phyloP scores from a whole-genome alignment of 2,113 vertebrate genomes.

The Vulpes lagopus region DNA sequence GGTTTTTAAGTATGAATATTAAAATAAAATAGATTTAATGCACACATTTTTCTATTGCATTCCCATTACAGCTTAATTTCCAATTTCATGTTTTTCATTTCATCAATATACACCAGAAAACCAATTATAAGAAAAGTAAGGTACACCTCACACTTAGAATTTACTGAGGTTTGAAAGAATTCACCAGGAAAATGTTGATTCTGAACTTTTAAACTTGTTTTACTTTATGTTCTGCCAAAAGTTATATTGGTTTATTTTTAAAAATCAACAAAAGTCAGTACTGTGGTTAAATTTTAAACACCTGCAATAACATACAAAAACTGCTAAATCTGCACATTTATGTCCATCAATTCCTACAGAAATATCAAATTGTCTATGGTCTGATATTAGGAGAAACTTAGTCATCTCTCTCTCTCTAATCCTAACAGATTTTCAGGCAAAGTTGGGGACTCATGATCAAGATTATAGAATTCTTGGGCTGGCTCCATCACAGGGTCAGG shows the following conservation, averaged over 20 bases:
- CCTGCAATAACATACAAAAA: slow-evolving; percentile 69
- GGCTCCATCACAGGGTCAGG: background rate
- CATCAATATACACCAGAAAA: background rate
- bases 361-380: slow-evolving; percentile 40
- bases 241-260: slow-evolving; percentile 25
- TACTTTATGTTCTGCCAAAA: slow-evolving; percentile 66
- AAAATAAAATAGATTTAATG: slow-evolving; percentile 50
- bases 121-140: slow-evolving; percentile 50
- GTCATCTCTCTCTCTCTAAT: background rate
- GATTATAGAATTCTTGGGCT: background rate
- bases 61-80: slow-evolving; percentile 26
- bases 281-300: slow-evolving; percentile 66
- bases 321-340: background rate
- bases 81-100: slow-evolving; percentile 25
- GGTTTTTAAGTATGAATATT: slow-evolving; percentile 30
- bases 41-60: background rate
- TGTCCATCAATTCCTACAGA: slow-evolving; percentile 4
- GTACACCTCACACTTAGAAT: background rate
- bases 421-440: background rate
- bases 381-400: slow-evolving; percentile 2
- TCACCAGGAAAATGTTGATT: slow-evolving; percentile 55
- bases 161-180: slow-evolving; percentile 50
- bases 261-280: slow-evolving; percentile 65
- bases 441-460: background rate
- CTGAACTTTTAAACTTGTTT: slow-evolving; percentile 56